These are phyloP conservation scores for Eidolon helvum DNA, from an alignment of 2,113 vertebrate species.

Conservation along the genomic window DNA sequence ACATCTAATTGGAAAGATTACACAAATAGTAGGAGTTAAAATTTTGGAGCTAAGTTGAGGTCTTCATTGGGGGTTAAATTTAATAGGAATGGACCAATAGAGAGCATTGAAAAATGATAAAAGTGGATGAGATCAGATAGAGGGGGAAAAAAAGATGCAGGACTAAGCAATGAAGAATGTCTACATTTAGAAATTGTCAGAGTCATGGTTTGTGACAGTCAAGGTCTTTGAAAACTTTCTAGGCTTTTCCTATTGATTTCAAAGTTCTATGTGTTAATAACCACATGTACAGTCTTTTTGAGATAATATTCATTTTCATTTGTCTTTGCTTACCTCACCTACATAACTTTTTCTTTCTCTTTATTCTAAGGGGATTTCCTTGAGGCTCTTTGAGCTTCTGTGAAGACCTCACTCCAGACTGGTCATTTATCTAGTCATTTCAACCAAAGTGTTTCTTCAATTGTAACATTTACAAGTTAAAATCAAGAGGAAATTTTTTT, in stretches of 20 bases:
- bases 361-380: background rate
- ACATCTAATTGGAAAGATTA: background rate
- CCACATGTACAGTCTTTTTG: background rate
- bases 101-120: background rate
- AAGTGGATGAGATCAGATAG: background rate
- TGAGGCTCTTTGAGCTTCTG: background rate
- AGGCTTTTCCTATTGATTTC: background rate
- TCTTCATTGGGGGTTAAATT: background rate
- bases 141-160: background rate
- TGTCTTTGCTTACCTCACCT: background rate
- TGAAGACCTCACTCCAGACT: background rate
- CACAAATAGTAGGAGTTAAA: background rate
- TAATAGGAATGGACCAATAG: background rate
- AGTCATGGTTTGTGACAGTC: background rate
- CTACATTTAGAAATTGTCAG: background rate
- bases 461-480: background rate
- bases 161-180: background rate
- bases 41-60: background rate
- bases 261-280: background rate
- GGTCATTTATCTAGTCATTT: background rate
- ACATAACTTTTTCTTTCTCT: background rate
- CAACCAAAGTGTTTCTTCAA: background rate
- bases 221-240: background rate
- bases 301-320: background rate
- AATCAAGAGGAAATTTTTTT: background rate